Percentiles rank a stretch among this genome's conserved stretches.
Evolutionary conservation across 2,113 vertebrate species (phyloP).

Genomic region (Arizona elegans): DNA sequence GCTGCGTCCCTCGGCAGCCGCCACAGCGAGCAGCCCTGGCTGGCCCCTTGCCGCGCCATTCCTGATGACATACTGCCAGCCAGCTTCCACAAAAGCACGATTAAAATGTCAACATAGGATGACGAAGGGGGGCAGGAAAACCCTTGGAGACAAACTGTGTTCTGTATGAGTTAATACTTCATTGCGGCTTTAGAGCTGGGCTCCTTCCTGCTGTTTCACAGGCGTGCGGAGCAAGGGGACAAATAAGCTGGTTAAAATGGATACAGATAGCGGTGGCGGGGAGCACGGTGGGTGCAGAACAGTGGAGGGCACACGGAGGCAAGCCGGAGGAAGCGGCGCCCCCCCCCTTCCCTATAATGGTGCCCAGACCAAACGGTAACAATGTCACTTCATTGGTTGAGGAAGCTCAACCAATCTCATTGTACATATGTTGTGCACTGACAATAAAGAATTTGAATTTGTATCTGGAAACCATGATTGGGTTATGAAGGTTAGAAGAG

Average conservation of each 20-base stretch:
- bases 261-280: neutral
- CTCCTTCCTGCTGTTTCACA: slow-evolving; percentile 55
- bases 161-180: slow-evolving; percentile 83
- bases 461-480: too few relatives aligned
- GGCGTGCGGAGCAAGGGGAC: slow-evolving; percentile 32
- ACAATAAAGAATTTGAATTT: too few relatives aligned
- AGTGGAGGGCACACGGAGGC: neutral
- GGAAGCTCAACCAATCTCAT: too few relatives aligned
- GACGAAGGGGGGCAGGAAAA: slow-evolving; percentile 80
- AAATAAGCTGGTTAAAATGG: slow-evolving; percentile 44
- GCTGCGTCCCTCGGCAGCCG: slow-evolving; percentile 77
- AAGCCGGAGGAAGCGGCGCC: neutral
- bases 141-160: slow-evolving; percentile 82
- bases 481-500: too few relatives aligned
- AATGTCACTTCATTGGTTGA: neutral
- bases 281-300: neutral
- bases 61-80: slow-evolving; percentile 87
- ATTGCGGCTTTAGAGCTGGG: slow-evolving; percentile 66
- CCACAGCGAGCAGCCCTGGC: slow-evolving; percentile 74
- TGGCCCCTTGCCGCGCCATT: slow-evolving; percentile 83
- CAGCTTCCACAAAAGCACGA: slow-evolving; percentile 82
- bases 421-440: too few relatives aligned
- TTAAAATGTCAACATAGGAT: slow-evolving; percentile 86
- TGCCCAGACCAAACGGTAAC: neutral
- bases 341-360: neutral